A percentile compares a stretch with the other conserved stretches of the same genome.
phyloP scores from a whole-genome alignment of 2,888 invertebrate genomes.

The Ametastegia equiseti region DNA sequence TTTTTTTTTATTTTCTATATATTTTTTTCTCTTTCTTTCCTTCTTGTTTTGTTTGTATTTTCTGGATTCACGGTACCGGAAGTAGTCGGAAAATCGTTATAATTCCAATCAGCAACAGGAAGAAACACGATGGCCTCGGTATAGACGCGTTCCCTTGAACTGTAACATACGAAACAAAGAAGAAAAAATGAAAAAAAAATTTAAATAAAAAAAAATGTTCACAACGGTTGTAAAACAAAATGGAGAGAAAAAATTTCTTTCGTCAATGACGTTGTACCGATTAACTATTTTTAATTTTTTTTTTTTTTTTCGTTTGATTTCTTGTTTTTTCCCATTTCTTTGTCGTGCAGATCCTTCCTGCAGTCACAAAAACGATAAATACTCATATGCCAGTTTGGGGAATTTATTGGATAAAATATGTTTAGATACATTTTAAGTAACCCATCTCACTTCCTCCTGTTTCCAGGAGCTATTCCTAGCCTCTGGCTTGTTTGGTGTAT shows the following conservation, averaged over 20 bases:
- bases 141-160: constrained; percentile 68
- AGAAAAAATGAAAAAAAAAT: not conserved
- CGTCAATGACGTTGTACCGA: too few species aligned
- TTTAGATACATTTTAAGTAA: not conserved
- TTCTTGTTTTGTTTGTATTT: not conserved
- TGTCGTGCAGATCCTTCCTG: too few species aligned
- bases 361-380: too few species aligned
- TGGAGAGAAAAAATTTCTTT: too few species aligned
- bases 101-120: constrained; percentile 58
- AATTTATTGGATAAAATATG: not conserved
- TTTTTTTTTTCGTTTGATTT: not conserved
- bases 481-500: not conserved
- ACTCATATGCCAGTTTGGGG: not conserved
- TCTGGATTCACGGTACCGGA: constrained; percentile 12
- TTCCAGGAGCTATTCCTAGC: not conserved
- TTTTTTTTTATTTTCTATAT: not conserved
- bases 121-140: constrained; percentile 60
- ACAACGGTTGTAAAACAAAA: too few species aligned
- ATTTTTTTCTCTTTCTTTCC: not conserved
- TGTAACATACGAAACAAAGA: constrained; percentile 62
- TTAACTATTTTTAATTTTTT: too few species aligned
- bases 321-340: not conserved
- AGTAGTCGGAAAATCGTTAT: constrained; percentile 15
- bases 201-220: too few species aligned
- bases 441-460: too few species aligned